Conservation (phyloP, 1,140 invertebrate species). For the Hypsibius dujardini region DNA sequence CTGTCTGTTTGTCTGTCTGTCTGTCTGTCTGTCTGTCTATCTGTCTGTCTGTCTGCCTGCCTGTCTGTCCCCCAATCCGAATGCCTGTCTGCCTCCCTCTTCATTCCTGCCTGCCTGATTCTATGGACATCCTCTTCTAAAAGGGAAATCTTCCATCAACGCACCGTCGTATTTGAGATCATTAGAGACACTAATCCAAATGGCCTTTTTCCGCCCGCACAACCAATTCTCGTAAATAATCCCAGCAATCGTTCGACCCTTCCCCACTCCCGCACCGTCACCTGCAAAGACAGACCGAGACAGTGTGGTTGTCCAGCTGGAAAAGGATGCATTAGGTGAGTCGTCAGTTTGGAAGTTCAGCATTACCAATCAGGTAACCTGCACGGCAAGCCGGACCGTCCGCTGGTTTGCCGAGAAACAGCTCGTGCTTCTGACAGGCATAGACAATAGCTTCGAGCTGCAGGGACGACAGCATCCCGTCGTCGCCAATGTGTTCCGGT, state of each 20-base stretch:
- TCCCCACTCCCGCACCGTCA: constrained; percentile 96
- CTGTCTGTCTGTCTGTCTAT: too few species aligned
- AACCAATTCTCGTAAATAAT: constrained; percentile 96
- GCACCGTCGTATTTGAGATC: constrained; percentile 82
- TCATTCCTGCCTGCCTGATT: too few species aligned
- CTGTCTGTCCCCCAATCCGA: too few species aligned
- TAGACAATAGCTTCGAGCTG: constrained; percentile 92
- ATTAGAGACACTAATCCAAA: constrained; percentile 91
- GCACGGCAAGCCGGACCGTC: constrained; percentile 59
- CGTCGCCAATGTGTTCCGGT: constrained; percentile 63
- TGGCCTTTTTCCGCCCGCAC: constrained; percentile 70
- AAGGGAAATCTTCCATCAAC: too few species aligned
- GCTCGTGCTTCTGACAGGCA: constrained; percentile 84
- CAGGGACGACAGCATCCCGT: constrained; percentile 71
- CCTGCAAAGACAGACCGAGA: too few species aligned
- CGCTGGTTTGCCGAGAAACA: constrained; percentile 49
- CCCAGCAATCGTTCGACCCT: constrained; percentile 91
- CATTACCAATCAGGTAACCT: constrained; percentile 71
- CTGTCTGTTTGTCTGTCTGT: too few species aligned
- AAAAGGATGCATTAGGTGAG: too few species aligned
- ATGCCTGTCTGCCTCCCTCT: too few species aligned
- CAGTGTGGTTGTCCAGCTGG: too few species aligned
- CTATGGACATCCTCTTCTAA: too few species aligned
- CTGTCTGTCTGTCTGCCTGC: too few species aligned
- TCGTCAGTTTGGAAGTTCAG: too few species aligned